Percentiles rank a stretch among this genome's conserved stretches.
Evolutionary conservation across 2,797 vertebrate genomes (phyloP).

Genomic region (Xiphophorus birchmanni): DNA sequence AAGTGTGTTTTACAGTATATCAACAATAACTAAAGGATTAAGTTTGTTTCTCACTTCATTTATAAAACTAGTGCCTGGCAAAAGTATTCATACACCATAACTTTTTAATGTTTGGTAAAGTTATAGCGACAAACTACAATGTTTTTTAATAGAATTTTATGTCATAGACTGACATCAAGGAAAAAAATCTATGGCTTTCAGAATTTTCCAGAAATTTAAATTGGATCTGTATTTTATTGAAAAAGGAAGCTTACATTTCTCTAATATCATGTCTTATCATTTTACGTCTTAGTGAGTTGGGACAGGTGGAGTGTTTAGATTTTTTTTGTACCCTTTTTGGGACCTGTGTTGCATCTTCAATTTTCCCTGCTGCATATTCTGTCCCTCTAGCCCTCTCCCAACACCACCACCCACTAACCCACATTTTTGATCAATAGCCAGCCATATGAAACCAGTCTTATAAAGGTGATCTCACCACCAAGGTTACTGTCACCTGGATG

Average conservation of each 20-base stretch:
- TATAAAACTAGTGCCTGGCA: not conserved
- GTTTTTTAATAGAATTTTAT: not conserved
- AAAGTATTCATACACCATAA: not conserved
- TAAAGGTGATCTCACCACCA: conserved; percentile 78
- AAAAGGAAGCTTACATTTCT: conserved; percentile 1
- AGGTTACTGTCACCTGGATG: conserved; percentile 84
- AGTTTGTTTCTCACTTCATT: not conserved
- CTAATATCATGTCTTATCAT: conserved; percentile 47
- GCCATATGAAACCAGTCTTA: conserved; percentile 50
- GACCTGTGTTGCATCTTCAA: conserved; percentile 78
- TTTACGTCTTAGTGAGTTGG: conserved; percentile 68
- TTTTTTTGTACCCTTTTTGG: conserved; percentile 82
- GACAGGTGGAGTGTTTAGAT: conserved; percentile 66
- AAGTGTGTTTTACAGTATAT: not conserved
- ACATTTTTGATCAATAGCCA: conserved; percentile 83
- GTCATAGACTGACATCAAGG: not conserved
- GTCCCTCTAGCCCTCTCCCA: conserved; percentile 63
- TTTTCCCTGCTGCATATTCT: conserved; percentile 79
- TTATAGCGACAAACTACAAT: not conserved
- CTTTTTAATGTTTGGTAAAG: not conserved
- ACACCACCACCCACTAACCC: conserved; percentile 35
- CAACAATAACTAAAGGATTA: not conserved
- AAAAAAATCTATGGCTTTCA: not conserved
- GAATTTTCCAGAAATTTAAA: not conserved
- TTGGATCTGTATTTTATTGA: not conserved